Evolutionary conservation across 2,797 vertebrate genomes (phyloP).

Genomic region (Dendrocincla fuliginosa): DNA sequence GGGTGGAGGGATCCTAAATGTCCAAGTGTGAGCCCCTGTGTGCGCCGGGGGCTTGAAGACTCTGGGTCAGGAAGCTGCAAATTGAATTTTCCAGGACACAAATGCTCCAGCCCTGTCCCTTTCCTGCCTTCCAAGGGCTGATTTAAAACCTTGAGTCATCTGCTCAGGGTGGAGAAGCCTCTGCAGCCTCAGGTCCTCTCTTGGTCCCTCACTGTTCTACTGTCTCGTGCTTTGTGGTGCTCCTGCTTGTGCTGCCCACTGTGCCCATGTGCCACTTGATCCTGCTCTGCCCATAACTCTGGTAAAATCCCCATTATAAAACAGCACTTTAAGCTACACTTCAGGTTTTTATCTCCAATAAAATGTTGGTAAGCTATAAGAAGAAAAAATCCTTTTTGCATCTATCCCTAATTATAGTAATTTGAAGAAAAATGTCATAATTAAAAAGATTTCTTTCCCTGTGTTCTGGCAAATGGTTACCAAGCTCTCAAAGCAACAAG

Average conservation of each 20-base stretch:
- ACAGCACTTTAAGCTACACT: neutral
- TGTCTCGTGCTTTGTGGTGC: neutral
- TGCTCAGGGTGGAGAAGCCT: neutral
- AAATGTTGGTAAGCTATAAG: neutral
- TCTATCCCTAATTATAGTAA: neutral
- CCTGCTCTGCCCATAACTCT: neutral
- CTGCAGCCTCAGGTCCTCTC: neutral
- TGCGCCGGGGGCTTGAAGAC: fast-evolving
- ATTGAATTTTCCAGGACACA: neutral
- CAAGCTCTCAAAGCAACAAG: neutral
- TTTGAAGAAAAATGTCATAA: neutral
- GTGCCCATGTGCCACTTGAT: fast-evolving
- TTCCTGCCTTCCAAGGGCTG: neutral
- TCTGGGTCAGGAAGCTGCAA: neutral
- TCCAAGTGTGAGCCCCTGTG: neutral
- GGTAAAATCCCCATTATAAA: neutral
- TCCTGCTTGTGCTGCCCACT: neutral
- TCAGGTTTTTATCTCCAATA: neutral
- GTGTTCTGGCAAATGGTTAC: neutral
- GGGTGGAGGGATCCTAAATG: neutral
- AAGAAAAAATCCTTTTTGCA: neutral
- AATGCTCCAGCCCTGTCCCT: neutral
- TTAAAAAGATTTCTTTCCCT: neutral
- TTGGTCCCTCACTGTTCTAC: neutral
- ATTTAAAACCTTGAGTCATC: slow-evolving; percentile 22